phyloP scores from a whole-genome alignment of 2,113 vertebrate species.

The Cyphomyrus discorhynchus region DNA sequence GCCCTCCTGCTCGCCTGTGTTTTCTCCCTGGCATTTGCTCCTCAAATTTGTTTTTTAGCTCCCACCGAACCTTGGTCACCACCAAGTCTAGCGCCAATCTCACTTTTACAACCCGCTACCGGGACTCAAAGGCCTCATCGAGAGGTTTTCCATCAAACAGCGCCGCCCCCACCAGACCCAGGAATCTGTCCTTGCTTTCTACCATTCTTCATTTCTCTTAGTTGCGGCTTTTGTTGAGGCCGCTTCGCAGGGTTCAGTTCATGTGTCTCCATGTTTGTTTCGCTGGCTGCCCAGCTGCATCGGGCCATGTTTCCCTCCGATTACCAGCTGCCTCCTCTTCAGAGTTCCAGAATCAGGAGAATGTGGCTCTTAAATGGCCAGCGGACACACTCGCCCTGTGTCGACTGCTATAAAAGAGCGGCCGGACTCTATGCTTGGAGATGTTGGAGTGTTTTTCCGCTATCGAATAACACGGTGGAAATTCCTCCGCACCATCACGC shows the following conservation, averaged over 20 bases:
- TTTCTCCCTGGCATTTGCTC: background rate
- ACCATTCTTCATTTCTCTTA: background rate
- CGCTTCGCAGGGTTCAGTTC: background rate
- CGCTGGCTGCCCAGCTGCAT: no score
- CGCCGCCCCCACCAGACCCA: background rate
- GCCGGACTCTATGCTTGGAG: background rate
- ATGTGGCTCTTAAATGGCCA: background rate
- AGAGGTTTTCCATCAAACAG: background rate
- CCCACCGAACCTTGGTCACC: background rate
- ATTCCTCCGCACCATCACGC: background rate
- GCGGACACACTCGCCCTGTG: no score
- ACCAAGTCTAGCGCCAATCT: background rate
- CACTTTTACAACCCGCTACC: background rate
- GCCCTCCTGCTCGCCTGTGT: background rate
- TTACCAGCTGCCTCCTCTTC: background rate
- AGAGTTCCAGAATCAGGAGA: background rate
- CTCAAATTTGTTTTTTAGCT: background rate
- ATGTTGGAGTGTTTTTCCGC: background rate
- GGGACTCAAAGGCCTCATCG: constrained; percentile 14
- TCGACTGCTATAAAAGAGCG: background rate
- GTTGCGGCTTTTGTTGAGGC: background rate
- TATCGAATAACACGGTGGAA: background rate
- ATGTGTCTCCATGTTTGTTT: background rate
- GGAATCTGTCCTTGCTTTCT: background rate
- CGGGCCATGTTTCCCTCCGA: background rate